Base-by-base conservation (phyloP, 2,888 invertebrate genomes). In the Agonopterix heracliana region DNA sequence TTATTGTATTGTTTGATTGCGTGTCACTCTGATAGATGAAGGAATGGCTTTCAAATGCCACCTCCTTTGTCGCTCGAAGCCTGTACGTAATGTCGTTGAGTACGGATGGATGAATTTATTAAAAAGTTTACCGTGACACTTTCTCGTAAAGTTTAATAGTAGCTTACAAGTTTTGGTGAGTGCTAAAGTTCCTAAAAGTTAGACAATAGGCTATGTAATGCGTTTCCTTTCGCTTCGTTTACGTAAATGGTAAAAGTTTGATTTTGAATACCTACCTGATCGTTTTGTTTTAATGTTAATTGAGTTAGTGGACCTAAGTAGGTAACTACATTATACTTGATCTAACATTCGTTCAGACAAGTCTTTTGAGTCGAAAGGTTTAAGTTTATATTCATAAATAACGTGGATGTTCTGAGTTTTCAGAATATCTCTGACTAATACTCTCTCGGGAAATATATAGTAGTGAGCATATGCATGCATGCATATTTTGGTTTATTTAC, bases 1-100 rank as follows among this genome's bases (percentile, higher is more conserved):
- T 87, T 85, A 87, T 88, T 88, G 85, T 88, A 87, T 86, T 87
- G 84, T 87, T 87, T 87, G 87, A 87, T 88, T 88, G 81, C 82
- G 73, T 86, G 87, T 86, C 87, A 84, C 77, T 75, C 78, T 83
- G 83, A 85, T 82, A 82, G 84, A 87, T 87, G 84, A 77, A 81
- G 76, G 75, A 81, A 81, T 72, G 70, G 74, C 74, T 74, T 74
- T 70, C 68, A 82, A 83, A 85, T 72, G 81, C 77, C 78, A 66
- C 67, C 71, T 68, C 73, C 64, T 80, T 81, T 82, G 78, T 80
- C 72, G 71, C 65, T 63, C 60, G 60, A 60, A 60, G 69, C 61
- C 75, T 76, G 80, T 69, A 71, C 65, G 66, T 80, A 80, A 81
- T 76, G 78, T 74, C 68, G 69, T 73, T 68, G 66, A 68, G 26